A percentile compares a stretch with the other conserved stretches of the same genome.
These are phyloP conservation scores for Pomatorhinus ruficollis DNA, from an alignment of 2,113 vertebrate species.

Conservation along the genomic window DNA sequence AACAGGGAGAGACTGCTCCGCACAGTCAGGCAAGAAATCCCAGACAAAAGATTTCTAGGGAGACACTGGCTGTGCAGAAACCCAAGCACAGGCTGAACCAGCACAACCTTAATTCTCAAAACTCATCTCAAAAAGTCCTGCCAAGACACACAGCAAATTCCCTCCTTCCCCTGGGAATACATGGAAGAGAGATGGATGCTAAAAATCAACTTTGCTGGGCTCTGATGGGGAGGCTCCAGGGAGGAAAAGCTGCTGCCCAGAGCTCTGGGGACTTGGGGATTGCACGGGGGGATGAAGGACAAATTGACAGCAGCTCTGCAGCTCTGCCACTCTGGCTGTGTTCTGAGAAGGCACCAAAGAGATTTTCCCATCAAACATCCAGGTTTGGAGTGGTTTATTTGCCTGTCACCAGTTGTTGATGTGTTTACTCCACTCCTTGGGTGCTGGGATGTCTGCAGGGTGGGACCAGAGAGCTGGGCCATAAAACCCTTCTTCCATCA, in stretches of 20 bases:
- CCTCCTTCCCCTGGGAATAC: neutral
- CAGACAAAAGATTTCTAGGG: neutral
- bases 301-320: neutral
- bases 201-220: neutral
- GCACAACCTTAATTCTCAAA: neutral
- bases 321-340: rapidly evolving
- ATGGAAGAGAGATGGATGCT: neutral
- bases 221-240: neutral
- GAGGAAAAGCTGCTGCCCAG: neutral
- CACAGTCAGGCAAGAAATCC: neutral
- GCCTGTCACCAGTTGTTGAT: neutral
- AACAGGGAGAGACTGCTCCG: neutral
- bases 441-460: neutral
- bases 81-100: neutral
- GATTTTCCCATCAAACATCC: neutral
- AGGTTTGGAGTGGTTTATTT: neutral
- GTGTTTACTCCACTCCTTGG: neutral
- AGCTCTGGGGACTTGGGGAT: neutral
- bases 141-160: constrained; percentile 14
- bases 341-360: neutral
- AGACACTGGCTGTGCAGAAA: neutral
- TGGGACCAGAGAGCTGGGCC: neutral
- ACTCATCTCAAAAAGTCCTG: neutral
- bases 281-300: neutral
- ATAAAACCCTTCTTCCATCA: rapidly evolving